Evolutionary conservation across 2,888 invertebrate species (phyloP).

Genomic region (Drosophila setosimentum): DNA sequence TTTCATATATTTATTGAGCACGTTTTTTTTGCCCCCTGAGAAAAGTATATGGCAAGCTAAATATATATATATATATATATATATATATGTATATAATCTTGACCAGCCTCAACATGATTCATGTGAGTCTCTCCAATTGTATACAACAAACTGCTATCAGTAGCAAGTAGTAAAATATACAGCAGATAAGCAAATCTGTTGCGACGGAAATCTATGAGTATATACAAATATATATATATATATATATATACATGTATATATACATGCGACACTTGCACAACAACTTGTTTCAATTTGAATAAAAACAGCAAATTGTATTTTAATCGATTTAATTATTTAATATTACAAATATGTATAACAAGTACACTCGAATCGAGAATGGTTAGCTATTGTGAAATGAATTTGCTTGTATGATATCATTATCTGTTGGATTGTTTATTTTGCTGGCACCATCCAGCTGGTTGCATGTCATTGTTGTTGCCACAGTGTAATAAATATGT

Average conservation of each 20-base stretch:
- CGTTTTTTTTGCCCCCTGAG: background rate
- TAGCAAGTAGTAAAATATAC: background rate
- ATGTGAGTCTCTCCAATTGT: background rate
- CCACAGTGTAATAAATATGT: conserved; percentile 69
- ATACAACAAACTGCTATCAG: background rate
- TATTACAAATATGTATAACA: background rate
- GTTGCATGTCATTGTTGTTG: conserved; percentile 20
- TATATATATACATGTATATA: too few species aligned
- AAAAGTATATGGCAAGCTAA: background rate
- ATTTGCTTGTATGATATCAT: background rate
- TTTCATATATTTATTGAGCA: background rate
- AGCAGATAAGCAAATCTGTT: background rate
- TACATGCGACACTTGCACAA: background rate
- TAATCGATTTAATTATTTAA: background rate
- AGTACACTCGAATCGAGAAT: background rate
- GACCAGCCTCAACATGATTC: background rate
- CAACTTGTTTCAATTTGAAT: background rate
- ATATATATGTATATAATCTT: background rate
- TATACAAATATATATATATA: background rate
- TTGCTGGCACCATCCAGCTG: conserved; percentile 17
- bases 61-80: background rate
- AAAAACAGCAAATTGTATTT: background rate
- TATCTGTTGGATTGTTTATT: background rate
- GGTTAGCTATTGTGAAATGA: background rate
- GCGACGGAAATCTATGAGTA: background rate